Base-by-base conservation (phyloP, 2,113 vertebrate genomes). In the Scalopus aquaticus region DNA sequence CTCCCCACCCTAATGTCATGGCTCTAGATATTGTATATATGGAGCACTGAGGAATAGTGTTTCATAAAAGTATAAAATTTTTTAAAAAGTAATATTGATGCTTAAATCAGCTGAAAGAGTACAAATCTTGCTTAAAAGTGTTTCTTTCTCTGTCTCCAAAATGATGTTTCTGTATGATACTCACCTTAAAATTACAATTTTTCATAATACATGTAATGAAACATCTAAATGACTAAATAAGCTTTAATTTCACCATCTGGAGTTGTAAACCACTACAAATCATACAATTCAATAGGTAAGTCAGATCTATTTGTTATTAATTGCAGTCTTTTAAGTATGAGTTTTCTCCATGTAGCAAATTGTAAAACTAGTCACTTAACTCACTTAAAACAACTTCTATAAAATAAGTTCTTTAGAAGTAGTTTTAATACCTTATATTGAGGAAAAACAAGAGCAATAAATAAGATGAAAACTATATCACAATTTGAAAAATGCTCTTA, bases 311-410 rank as follows among this genome's bases (percentile, higher is more conserved):
- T 83, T 95, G 35, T 95, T 88, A 62, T 51, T 62, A 81, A 3
- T 72, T 64, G 1, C 67, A 60, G 35, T 80, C 32, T 28, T 69
- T 67, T 74, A 95, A 81, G 15, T 69, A 74, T 42, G 51, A 74
- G 58, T 95, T 96, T 96, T 90, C 84, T 88, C 46, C 49, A 74
- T 78, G 30, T 94, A 20, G n/a, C 15, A 93, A 74, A 84, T 77
- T 88, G 46, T 49, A 79, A 91, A 94, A 89, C 67, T 62, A 73
- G 77, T 87, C 42, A 80, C 35, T 64, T 62, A 42, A 62, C 77
- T 80, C 67, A 84, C 54, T 20, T 56, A 20, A 22, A 20, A 83
- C n/a, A 37, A 26, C 9, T 32, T 5, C 20, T 37, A 15, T n/a
- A 88, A 94, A 91, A 88, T 3, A 62, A 94, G 9, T 67, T 65